Base-by-base conservation (phyloP, 2,797 vertebrate species). In the Cryptoblepharus egeriae region DNA sequence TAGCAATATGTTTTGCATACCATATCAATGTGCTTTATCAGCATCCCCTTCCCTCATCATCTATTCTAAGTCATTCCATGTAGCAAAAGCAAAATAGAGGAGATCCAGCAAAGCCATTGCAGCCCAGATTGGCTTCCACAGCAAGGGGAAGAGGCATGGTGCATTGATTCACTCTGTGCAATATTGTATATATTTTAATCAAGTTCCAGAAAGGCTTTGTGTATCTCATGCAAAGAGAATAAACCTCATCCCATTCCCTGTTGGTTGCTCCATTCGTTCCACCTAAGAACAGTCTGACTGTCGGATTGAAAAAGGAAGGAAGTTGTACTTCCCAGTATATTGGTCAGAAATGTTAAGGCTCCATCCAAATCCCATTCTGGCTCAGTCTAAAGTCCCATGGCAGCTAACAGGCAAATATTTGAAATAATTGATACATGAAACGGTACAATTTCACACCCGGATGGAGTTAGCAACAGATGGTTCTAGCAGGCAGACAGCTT, bases 201-300 rank as follows among this genome's bases (percentile, higher is more conserved):
- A 84, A 80, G 69, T 69, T 72, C 72, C 65, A 45, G 20, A 67
- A 64, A 0, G 45, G 13, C 63, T 58, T 64, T 2, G 45, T 11
- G 12, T 35, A 16, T 71, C 90, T 87, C 84, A 91, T 87, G 85
- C 65, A 75, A 30, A 77, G 67, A 37, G 67, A 90, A 83, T 82
- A 85, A 71, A 2, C 82, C 85, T 87, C 78, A 84, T 64, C 82
- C 68, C 55, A 0, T 0, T 52, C 72, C 73, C 81, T 20, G 57
- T 5, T 81, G 71, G 30, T 82, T 85, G 88, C 83, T 89, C 74
- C 0, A 78, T 94, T 88, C 75, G 82, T 70, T 89, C 82, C 80
- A 87, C 88, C 84, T 75, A 67, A 88, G 82, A 88, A 60, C 0
- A 2, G 92, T 86, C 81, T 90, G 58, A 30, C 30, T 2, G 65